Percentiles rank a stretch among this genome's conserved stretches.
phyloP scores from a whole-genome alignment of 2,888 invertebrate species.

The Tetheella fluctuosa region DNA sequence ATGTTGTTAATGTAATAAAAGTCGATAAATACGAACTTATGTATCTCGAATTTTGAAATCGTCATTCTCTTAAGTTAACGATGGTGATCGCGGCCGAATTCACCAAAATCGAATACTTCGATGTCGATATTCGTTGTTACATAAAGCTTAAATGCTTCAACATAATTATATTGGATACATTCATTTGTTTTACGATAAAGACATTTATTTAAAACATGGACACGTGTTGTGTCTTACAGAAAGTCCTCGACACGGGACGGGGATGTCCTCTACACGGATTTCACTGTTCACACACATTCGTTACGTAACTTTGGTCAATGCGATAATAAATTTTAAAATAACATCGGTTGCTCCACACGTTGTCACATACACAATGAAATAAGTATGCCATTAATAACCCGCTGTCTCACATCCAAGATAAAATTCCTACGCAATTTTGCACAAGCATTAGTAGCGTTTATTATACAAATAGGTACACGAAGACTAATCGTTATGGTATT shows the following conservation, averaged over 20 bases:
- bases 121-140: slow-evolving; percentile 55
- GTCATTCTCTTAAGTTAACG: slow-evolving; percentile 44
- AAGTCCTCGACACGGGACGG: slow-evolving; percentile 25
- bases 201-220: slow-evolving; percentile 48
- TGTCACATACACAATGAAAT: slow-evolving; percentile 45
- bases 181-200: slow-evolving; percentile 59
- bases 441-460: slow-evolving; percentile 42
- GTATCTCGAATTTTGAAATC: slow-evolving; percentile 56
- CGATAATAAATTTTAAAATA: slow-evolving; percentile 57
- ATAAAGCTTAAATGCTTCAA: slow-evolving; percentile 55
- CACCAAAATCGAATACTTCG: slow-evolving; percentile 56
- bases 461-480: slow-evolving; percentile 39
- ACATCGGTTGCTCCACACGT: slow-evolving; percentile 53
- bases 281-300: slow-evolving; percentile 42
- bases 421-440: slow-evolving; percentile 59
- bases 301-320: slow-evolving; percentile 59
- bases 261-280: slow-evolving; percentile 40
- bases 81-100: slow-evolving; percentile 54
- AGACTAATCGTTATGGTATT: slow-evolving; percentile 56
- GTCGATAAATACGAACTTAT: slow-evolving; percentile 44
- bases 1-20: slow-evolving; percentile 39
- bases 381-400: slow-evolving; percentile 53
- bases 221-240: slow-evolving; percentile 25
- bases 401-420: slow-evolving; percentile 55
- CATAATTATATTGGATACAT: slow-evolving; percentile 49